These are phyloP conservation scores for Tiliacea citrago DNA, from an alignment of 2,888 invertebrate genomes.

Conservation along the genomic window DNA sequence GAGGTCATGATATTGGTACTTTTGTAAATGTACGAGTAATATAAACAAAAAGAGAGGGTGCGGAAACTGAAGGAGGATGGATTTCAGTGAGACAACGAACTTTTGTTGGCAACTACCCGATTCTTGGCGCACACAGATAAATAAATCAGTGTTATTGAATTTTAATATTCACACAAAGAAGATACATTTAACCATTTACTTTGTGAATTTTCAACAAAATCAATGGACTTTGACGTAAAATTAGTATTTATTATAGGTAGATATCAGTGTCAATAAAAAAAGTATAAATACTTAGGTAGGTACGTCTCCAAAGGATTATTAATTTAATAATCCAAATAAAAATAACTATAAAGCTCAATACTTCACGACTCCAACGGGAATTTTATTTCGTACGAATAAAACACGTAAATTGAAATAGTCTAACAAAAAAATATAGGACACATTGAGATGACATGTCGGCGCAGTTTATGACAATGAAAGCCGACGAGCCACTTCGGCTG, in stretches of 20 bases:
- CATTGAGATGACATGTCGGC: conserved; percentile 68
- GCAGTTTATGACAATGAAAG: conserved; percentile 72
- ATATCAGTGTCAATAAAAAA: neutral
- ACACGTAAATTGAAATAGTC: conserved; percentile 60
- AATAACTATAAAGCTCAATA: conserved; percentile 50
- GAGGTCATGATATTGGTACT: conserved; percentile 24
- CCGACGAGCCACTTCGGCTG: conserved; percentile 73
- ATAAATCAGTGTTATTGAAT: conserved; percentile 66
- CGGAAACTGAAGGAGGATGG: conserved; percentile 62
- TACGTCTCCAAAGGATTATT: conserved; percentile 21
- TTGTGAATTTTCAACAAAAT: neutral
- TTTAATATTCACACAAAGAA: conserved; percentile 58
- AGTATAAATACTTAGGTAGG: neutral
- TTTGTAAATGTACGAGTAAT: conserved; percentile 45
- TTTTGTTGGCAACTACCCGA: conserved; percentile 63
- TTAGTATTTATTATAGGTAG: neutral
- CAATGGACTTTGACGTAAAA: neutral
- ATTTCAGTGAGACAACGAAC: conserved; percentile 69
- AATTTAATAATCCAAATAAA: conserved; percentile 50
- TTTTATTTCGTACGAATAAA: conserved; percentile 59
- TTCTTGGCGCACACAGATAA: conserved; percentile 51
- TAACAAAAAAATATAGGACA: conserved; percentile 64
- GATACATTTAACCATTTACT: conserved; percentile 7
- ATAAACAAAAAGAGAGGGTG: conserved; percentile 60
- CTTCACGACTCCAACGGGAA: conserved; percentile 36